Evolutionary conservation across 2,888 invertebrate species (phyloP).

Genomic region (Podabrus alpinus): DNA sequence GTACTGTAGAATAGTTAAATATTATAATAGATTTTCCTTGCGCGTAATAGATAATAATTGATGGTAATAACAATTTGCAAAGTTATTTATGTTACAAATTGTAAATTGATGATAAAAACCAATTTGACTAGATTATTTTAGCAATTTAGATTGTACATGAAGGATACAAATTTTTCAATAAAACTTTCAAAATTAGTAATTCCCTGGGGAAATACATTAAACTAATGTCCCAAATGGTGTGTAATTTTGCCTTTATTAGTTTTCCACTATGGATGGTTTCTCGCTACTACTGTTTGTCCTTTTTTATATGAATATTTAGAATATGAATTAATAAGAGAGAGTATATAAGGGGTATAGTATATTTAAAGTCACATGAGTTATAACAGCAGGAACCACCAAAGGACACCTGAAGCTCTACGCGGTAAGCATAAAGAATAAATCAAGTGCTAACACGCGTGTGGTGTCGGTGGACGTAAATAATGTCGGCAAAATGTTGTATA

Average conservation of each 20-base stretch:
- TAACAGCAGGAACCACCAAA: conserved; percentile 30
- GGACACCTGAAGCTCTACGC: conserved; percentile 32
- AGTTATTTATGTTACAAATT: conserved; percentile 6
- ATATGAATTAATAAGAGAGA: conserved; percentile 23
- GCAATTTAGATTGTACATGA: conserved; percentile 24
- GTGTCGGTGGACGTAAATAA: conserved; percentile 28
- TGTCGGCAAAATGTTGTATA: conserved; percentile 25
- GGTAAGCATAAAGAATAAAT: conserved; percentile 32
- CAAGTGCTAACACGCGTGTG: conserved; percentile 31
- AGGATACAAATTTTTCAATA: conserved; percentile 32
- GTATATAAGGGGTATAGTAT: conserved; percentile 10
- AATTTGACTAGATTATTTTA: conserved; percentile 17
- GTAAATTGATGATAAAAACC: conserved; percentile 13
- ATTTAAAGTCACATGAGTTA: conserved; percentile 21
- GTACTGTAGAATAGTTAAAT: neutral
- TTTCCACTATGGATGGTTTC: conserved; percentile 24
- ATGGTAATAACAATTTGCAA: neutral
- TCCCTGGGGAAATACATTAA: conserved; percentile 30
- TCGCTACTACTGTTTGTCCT: conserved; percentile 20
- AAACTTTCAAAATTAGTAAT: conserved; percentile 31
- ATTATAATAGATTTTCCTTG: neutral
- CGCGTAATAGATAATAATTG: neutral
- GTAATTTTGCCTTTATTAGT: conserved; percentile 32
- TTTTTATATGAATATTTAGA: conserved; percentile 22
- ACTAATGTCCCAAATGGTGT: conserved; percentile 32